phyloP scores from a whole-genome alignment of 2,888 invertebrate genomes.

The Norana najaformis region DNA sequence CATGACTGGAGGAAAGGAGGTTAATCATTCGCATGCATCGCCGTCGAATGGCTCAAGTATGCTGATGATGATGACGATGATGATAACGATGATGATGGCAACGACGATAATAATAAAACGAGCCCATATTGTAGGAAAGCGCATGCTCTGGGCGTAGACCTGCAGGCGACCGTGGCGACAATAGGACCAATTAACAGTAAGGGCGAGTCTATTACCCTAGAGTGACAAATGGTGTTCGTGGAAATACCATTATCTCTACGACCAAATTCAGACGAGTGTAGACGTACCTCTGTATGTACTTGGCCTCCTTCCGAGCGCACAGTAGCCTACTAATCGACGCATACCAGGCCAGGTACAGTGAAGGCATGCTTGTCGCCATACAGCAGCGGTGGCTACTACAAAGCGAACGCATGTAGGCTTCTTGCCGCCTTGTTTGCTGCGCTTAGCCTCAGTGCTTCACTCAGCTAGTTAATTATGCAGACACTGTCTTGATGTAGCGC shows the following conservation, averaged over 20 bases:
- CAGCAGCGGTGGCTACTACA: not conserved
- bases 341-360: not conserved
- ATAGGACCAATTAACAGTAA: not conserved
- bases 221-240: not conserved
- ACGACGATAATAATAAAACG: not conserved
- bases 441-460: not conserved
- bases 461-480: too few relatives aligned
- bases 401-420: too few relatives aligned
- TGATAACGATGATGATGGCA: not conserved
- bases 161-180: not conserved
- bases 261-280: not conserved
- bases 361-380: not conserved
- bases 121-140: not conserved
- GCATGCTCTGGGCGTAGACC: not conserved
- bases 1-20: too few relatives aligned
- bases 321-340: not conserved
- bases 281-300: too few relatives aligned
- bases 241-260: too few relatives aligned
- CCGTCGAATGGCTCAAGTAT: too few relatives aligned
- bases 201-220: not conserved
- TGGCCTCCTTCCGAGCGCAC: not conserved
- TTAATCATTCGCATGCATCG: too few relatives aligned
- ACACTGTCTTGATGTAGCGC: too few relatives aligned
- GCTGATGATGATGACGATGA: not conserved
- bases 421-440: not conserved